A percentile compares a stretch with the other conserved stretches of the same genome.
Conservation (phyloP, 2,797 vertebrate genomes). For the Xiphophorus birchmanni region DNA sequence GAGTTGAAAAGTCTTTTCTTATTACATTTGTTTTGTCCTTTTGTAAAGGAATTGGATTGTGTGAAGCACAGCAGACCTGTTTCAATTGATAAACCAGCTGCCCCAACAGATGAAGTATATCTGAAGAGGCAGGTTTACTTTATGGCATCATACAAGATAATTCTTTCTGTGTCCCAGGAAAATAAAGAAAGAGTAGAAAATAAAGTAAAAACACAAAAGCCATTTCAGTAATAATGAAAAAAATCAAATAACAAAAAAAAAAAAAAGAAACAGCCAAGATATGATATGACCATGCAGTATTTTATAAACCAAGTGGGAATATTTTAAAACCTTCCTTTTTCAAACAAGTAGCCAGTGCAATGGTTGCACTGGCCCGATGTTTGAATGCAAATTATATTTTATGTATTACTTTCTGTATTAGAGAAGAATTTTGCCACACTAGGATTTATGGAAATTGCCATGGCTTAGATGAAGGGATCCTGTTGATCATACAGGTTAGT, state of each 20-base stretch:
- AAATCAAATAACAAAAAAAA: not conserved
- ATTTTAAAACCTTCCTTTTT: too few species aligned
- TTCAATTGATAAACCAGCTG: slow-evolving; percentile 41
- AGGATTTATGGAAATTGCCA: not conserved
- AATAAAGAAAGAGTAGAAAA: not conserved
- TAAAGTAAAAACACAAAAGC: not conserved
- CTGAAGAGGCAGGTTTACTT: slow-evolving; percentile 3
- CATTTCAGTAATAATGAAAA: not conserved
- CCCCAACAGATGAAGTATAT: slow-evolving; percentile 26
- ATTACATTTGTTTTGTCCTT: slow-evolving; percentile 25
- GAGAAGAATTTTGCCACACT: not conserved
- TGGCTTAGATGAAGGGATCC: slow-evolving; percentile 1
- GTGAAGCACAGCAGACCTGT: slow-evolving; percentile 31
- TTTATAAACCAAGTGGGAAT: too few species aligned
- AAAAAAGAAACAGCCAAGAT: too few species aligned
- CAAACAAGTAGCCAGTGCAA: not conserved
- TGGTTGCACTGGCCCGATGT: not conserved
- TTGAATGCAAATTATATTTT: not conserved
- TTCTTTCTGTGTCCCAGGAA: not conserved
- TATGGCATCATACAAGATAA: not conserved
- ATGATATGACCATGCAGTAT: too few species aligned
- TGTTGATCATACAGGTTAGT: not conserved
- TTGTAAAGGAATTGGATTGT: slow-evolving; percentile 23
- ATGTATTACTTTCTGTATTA: not conserved
- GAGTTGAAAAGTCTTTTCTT: slow-evolving; percentile 25